phyloP scores from a whole-genome alignment of 2,113 vertebrate species.

The Agapornis roseicollis region DNA sequence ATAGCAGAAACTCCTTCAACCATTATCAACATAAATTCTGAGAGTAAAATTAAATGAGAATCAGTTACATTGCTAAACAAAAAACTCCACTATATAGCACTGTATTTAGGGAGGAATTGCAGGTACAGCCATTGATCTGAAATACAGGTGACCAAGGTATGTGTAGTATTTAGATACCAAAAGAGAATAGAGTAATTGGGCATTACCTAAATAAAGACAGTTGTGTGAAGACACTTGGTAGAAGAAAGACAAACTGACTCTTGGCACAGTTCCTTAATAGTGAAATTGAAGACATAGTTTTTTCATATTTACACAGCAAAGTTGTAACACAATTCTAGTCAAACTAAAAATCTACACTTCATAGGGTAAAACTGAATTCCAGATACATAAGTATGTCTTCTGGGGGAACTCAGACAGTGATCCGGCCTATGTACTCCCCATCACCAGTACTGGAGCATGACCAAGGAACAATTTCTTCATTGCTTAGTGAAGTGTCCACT shows the following conservation, averaged over 20 bases:
- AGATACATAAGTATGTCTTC: background rate
- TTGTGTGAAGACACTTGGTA: background rate
- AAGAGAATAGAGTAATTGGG: background rate
- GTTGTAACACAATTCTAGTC: background rate
- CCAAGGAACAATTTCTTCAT: background rate
- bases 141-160: background rate
- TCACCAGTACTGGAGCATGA: background rate
- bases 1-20: background rate
- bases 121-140: background rate
- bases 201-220: background rate
- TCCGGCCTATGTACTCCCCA: background rate
- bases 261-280: background rate
- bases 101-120: background rate
- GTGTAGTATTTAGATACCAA: background rate
- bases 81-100: background rate
- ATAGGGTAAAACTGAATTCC: background rate
- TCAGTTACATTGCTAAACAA: background rate
- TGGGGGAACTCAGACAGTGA: background rate
- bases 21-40: background rate
- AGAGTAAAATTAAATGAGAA: background rate
- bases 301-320: background rate
- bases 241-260: background rate
- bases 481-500: background rate
- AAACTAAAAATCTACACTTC: background rate
- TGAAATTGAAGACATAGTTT: background rate